Evolutionary conservation across 2,888 invertebrate species (phyloP).

Genomic region (Oscheius onirici): DNA sequence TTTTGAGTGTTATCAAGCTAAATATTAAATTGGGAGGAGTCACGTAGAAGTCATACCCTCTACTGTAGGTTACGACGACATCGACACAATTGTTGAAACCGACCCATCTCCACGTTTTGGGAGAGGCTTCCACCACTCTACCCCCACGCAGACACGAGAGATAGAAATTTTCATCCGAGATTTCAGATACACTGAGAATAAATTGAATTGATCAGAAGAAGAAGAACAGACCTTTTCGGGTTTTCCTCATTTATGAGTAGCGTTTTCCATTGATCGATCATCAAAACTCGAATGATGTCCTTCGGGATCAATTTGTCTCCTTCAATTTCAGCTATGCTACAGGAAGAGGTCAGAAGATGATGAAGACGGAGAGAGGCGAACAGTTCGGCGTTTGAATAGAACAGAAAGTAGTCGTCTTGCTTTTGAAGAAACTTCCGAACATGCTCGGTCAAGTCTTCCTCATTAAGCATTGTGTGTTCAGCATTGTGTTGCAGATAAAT

Average conservation of each 20-base stretch:
- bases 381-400: slow-evolving; percentile 38
- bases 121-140: slow-evolving; percentile 43
- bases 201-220: neutral
- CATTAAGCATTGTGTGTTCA: neutral
- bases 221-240: slow-evolving; percentile 24
- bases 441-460: neutral
- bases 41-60: slow-evolving; percentile 32
- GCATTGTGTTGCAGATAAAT: slow-evolving; percentile 38
- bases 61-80: slow-evolving; percentile 49
- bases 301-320: slow-evolving; percentile 38
- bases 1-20: slow-evolving; percentile 43
- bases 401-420: neutral
- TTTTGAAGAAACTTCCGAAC: slow-evolving; percentile 2
- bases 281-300: slow-evolving; percentile 38
- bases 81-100: slow-evolving; percentile 64
- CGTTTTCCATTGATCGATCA: slow-evolving; percentile 50
- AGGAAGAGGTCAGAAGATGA: slow-evolving; percentile 32
- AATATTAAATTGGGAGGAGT: slow-evolving; percentile 5
- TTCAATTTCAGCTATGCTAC: slow-evolving; percentile 36
- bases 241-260: slow-evolving; percentile 53
- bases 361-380: slow-evolving; percentile 45
- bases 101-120: slow-evolving; percentile 64
- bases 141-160: slow-evolving; percentile 51
- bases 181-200: slow-evolving; percentile 36
- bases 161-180: slow-evolving; percentile 54